A percentile compares a stretch with the other conserved stretches of the same genome.
Evolutionary conservation across 2,113 vertebrate species (phyloP).

Genomic region (Orthonyx spaldingii): DNA sequence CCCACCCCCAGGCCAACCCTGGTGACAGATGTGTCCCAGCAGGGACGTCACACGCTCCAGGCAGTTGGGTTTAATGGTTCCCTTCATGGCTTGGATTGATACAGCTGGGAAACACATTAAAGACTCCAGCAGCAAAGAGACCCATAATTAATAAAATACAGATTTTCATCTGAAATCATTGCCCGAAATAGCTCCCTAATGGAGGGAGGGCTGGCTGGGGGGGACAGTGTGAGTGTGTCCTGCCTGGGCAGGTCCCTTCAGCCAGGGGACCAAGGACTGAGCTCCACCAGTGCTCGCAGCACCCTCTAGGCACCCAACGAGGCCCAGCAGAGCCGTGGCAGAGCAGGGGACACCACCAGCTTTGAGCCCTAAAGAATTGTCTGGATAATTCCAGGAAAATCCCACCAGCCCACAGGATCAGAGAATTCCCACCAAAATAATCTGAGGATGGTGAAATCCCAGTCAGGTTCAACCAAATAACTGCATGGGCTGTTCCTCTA

Average conservation of each 20-base stretch:
- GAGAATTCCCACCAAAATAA: neutral
- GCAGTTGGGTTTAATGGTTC: neutral
- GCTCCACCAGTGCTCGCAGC: neutral
- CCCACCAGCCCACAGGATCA: neutral
- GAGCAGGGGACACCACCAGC: neutral
- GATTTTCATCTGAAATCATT: constrained; percentile 64
- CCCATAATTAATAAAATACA: constrained; percentile 68
- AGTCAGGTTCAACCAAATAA: neutral
- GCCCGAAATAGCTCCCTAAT: constrained; percentile 40
- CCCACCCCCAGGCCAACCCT: rapidly evolving
- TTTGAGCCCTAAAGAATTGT: neutral
- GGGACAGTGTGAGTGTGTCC: neutral
- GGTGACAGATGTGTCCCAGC: neutral
- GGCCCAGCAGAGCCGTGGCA: neutral
- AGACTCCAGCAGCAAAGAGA: constrained; percentile 51
- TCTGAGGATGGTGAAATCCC: neutral
- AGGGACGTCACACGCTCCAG: neutral
- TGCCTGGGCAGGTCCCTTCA: neutral
- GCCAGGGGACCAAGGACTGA: neutral
- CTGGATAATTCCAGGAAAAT: neutral
- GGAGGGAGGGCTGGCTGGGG: neutral
- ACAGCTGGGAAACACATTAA: constrained; percentile 61
- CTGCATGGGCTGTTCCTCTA: neutral
- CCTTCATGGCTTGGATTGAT: neutral
- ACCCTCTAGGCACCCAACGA: neutral